Evolutionary conservation across 2,888 invertebrate genomes (phyloP), one percentile per base, ranked within the genome.

Genomic region (Athetis lepigone): DNA sequence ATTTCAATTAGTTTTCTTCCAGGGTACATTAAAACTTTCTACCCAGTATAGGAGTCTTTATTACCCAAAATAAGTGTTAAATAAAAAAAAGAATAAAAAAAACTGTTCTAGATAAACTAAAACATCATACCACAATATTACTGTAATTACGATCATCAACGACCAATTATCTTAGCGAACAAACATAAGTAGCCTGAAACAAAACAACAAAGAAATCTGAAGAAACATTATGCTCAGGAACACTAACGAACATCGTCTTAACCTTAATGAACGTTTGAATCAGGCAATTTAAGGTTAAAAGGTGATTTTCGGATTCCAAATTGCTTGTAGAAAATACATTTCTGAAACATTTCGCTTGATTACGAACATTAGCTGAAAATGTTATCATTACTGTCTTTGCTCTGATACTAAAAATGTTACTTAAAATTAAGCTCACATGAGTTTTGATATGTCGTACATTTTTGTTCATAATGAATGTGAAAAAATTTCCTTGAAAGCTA

Each of bases 261-360:
- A 49, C 50, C 61, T 61, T 75, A 74, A 81, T 73, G 64, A 72
- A 54, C 40, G 66, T 77, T 80, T 75, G 70, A 78, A 71, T 68
- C 59, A 68, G 62, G 75, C 77, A 80, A 84, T 86, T 84, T 84
- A 59, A 73, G 49, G 55, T 76, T 79, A 77, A 80, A 70, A 70
- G 71, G 69, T 78, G 69, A 77, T 82, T 81, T 69, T 62, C 61
- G 70, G 66, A 74, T 72, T 77, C 70, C 70, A 77, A 85, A 84
- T 84, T 77, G 78, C 78, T 78, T 70, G 81, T 73, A 67, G 52
- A 63, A 69, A 67, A 64, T 65, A 78, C 77, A 81, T 77, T 60
- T 68, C 63, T 42, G 51, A 73, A 82, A 77, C 69, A 75, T 67
- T 79, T 51, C 18, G 55, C 51, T 29, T 69, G 71, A 80, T 80